Percentiles rank a stretch among this genome's conserved stretches.
Conservation (phyloP, 2,888 invertebrate species). For the Tetheella fluctuosa region DNA sequence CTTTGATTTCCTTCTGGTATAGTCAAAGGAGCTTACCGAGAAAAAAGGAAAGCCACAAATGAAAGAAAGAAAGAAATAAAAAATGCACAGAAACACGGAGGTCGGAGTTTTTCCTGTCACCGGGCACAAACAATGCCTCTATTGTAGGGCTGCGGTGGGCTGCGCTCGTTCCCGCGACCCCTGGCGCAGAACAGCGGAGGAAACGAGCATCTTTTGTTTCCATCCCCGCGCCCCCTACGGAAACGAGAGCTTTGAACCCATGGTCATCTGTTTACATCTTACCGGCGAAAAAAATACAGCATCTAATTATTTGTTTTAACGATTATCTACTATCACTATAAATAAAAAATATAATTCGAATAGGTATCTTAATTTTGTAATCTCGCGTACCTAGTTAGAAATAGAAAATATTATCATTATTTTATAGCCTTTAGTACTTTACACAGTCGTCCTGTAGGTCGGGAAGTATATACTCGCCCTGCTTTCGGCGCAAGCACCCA, state of each 20-base stretch:
- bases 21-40: slow-evolving; percentile 74
- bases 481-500: neutral
- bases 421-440: too few species aligned
- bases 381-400: too few species aligned
- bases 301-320: slow-evolving; percentile 58
- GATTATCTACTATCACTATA: slow-evolving; percentile 2
- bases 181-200: slow-evolving; percentile 64
- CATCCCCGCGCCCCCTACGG: slow-evolving; percentile 64
- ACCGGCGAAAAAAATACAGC: slow-evolving; percentile 62
- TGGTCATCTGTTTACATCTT: slow-evolving; percentile 81
- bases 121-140: slow-evolving; percentile 82
- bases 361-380: neutral
- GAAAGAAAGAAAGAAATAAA: slow-evolving; percentile 74
- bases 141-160: slow-evolving; percentile 63
- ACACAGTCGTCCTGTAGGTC: too few species aligned
- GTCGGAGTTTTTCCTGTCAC: slow-evolving; percentile 84
- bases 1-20: slow-evolving; percentile 71
- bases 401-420: too few species aligned
- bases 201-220: slow-evolving; percentile 84
- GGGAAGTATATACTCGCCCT: too few species aligned
- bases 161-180: slow-evolving; percentile 40
- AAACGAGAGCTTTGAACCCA: slow-evolving; percentile 77
- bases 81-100: slow-evolving; percentile 83
- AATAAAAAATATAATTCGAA: neutral
- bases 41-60: slow-evolving; percentile 59